phyloP scores from a whole-genome alignment of 2,797 vertebrate species.

The Mycteria americana region DNA sequence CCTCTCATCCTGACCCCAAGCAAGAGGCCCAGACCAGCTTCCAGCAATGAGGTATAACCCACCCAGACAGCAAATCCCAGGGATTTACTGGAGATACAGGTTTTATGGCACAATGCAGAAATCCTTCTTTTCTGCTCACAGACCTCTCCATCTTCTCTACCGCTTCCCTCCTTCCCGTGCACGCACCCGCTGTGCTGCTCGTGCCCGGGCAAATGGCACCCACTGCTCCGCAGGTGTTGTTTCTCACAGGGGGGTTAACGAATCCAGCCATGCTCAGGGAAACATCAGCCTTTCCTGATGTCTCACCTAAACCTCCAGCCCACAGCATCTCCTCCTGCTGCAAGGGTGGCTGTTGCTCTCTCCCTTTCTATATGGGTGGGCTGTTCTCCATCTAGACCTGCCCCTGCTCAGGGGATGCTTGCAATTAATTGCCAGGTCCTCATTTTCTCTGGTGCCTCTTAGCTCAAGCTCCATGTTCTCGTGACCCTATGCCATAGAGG shows the following conservation, averaged over 20 bases:
- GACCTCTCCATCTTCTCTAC: neutral
- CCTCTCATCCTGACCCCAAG: neutral
- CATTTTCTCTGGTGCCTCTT: neutral
- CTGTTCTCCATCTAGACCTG: neutral
- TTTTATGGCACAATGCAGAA: neutral
- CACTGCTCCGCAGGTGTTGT: rapidly evolving
- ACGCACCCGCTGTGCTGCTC: neutral
- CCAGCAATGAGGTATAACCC: neutral
- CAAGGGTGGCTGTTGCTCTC: neutral
- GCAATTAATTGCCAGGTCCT: neutral
- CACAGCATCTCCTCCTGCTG: too few relatives aligned
- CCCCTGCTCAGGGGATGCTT: neutral
- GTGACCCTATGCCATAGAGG: neutral
- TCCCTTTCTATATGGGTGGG: neutral
- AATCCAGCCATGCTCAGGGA: neutral
- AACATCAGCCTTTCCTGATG: neutral
- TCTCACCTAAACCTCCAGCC: neutral
- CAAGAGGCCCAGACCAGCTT: neutral
- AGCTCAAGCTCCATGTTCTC: neutral
- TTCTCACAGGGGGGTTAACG: rapidly evolving
- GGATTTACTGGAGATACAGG: neutral
- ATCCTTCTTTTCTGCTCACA: neutral
- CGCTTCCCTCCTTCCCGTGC: rapidly evolving
- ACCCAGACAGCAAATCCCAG: neutral
- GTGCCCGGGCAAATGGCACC: neutral